phyloP scores from a whole-genome alignment of 2,797 vertebrate species.

The Hipposideros larvatus region DNA sequence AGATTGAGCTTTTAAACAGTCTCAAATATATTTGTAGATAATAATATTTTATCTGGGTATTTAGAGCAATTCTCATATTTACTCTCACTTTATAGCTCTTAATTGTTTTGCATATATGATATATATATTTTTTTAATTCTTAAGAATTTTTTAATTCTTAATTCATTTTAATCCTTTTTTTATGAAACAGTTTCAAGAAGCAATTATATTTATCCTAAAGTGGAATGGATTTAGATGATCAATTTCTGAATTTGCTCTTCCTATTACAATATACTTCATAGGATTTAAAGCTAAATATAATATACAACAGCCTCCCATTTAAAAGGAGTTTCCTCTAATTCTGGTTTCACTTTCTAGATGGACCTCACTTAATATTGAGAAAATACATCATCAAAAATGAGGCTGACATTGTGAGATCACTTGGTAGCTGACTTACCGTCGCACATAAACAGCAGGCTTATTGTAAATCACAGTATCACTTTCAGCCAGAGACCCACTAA shows the following conservation, averaged over 20 bases:
- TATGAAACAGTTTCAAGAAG: constrained; percentile 42
- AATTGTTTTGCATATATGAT: background rate
- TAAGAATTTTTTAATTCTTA: constrained; percentile 35
- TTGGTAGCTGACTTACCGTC: constrained; percentile 84
- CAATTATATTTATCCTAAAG: constrained; percentile 21
- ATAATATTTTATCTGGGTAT: background rate
- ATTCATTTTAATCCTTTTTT: background rate
- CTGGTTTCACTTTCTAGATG: background rate
- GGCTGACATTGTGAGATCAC: constrained; percentile 82
- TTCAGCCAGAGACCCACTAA: constrained; percentile 88
- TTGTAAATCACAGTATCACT: constrained; percentile 86
- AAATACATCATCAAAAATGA: constrained; percentile 68
- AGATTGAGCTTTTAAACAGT: constrained; percentile 37
- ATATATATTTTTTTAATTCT: constrained; percentile 44
- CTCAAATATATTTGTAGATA: constrained; percentile 11
- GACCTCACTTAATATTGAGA: constrained; percentile 41
- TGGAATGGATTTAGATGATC: constrained; percentile 10
- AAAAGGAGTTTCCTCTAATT: constrained; percentile 35
- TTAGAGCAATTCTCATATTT: background rate
- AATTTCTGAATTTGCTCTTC: constrained; percentile 45
- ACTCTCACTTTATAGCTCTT: background rate
- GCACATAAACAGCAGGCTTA: constrained; percentile 88
- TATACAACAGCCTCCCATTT: background rate
- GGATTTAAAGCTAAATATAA: constrained; percentile 26
- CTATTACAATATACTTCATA: constrained; percentile 7